Conservation (phyloP, 2,113 vertebrate genomes). For the Alectura lathami region DNA sequence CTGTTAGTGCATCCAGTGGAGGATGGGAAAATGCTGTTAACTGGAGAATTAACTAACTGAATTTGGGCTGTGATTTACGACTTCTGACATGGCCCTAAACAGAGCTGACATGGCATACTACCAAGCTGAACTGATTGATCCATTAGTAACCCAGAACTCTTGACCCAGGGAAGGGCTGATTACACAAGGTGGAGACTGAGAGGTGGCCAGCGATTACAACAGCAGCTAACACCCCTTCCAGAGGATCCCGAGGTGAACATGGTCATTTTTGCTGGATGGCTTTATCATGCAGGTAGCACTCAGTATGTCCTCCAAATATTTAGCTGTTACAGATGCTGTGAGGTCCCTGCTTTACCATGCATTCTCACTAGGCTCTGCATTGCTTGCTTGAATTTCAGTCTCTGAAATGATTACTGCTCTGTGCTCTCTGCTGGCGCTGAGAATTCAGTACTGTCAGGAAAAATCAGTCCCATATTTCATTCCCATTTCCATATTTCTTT, state of each 20-base stretch:
- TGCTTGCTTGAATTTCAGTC: background rate
- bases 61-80: conserved; percentile 35
- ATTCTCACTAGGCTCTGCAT: background rate
- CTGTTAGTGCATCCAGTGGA: background rate
- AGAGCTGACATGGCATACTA: background rate
- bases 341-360: background rate
- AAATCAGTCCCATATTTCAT: background rate
- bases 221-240: background rate
- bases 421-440: background rate
- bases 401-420: background rate
- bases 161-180: background rate
- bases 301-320: background rate
- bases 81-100: conserved; percentile 5
- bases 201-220: background rate
- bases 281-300: background rate
- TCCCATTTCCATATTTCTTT: background rate
- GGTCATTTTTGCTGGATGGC: background rate
- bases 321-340: background rate
- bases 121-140: conserved; percentile 4
- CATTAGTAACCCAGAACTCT: conserved; percentile 2
- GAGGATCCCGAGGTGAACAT: background rate
- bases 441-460: background rate
- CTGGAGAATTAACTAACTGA: background rate
- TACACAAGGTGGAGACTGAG: background rate
- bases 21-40: background rate